These are phyloP conservation scores for Mionectes olivaceus DNA, from an alignment of 2,797 vertebrate species.

Conservation along the genomic window DNA sequence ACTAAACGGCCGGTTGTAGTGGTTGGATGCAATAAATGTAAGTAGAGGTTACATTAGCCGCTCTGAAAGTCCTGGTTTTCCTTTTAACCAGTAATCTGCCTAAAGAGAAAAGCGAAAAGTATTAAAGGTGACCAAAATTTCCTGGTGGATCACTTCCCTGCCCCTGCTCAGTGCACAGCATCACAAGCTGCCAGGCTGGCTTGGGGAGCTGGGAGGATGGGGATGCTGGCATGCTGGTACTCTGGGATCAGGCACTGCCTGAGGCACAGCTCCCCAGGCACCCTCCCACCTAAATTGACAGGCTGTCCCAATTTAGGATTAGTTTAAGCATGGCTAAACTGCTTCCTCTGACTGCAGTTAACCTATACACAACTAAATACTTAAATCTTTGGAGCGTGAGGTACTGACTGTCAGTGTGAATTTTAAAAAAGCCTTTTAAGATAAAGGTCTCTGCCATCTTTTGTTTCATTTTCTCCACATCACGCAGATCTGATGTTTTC, in stretches of 20 bases:
- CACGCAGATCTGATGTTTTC: not conserved
- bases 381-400: not conserved
- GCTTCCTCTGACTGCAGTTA: not conserved
- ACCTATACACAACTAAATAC: not conserved
- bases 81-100: not conserved
- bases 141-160: not conserved
- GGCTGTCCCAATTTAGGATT: not conserved
- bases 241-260: not conserved
- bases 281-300: not conserved
- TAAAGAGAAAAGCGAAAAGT: not conserved
- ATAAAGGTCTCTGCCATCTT: not conserved
- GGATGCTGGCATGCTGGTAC: not conserved
- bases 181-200: not conserved
- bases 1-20: not conserved
- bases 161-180: not conserved
- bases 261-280: not conserved
- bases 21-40: not conserved
- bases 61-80: not conserved
- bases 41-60: not conserved
- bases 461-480: not conserved
- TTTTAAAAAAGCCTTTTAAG: not conserved
- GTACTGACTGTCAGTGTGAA: not conserved
- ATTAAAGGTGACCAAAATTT: not conserved
- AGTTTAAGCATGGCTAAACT: not conserved
- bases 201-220: not conserved